Percentiles rank a stretch among this genome's conserved stretches.
phyloP scores from a whole-genome alignment of 2,888 invertebrate genomes.

The Pharmacophagus antenor region DNA sequence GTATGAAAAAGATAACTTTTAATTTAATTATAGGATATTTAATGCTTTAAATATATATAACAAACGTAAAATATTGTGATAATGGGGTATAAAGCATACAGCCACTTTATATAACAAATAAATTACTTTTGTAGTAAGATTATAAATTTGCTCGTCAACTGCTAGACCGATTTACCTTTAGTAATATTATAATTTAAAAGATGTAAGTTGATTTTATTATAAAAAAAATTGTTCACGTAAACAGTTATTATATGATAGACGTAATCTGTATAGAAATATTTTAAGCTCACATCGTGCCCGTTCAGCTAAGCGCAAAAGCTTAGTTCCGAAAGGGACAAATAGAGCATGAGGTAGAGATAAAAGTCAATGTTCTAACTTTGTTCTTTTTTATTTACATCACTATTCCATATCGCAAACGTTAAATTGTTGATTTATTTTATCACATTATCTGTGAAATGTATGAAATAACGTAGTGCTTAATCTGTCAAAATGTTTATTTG shows the following conservation, averaged over 20 bases:
- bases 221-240: neutral
- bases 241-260: neutral
- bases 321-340: conserved; percentile 15
- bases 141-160: too few relatives aligned
- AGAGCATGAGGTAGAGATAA: conserved; percentile 23
- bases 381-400: conserved; percentile 10
- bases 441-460: neutral
- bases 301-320: conserved; percentile 9
- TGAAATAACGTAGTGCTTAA: too few relatives aligned
- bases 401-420: neutral
- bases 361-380: conserved; percentile 7
- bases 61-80: too few relatives aligned
- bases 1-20: neutral
- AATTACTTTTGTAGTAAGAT: too few relatives aligned
- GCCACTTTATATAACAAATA: too few relatives aligned
- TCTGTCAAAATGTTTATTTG: too few relatives aligned
- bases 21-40: neutral
- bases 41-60: too few relatives aligned
- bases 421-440: conserved; percentile 15
- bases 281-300: neutral
- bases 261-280: neutral
- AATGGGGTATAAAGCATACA: too few relatives aligned
- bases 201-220: neutral
- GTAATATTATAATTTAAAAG: too few relatives aligned
- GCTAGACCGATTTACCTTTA: too few relatives aligned